Percentiles rank a stretch among this genome's conserved stretches.
These are phyloP conservation scores for Orthosia cruda DNA, from an alignment of 2,888 invertebrate genomes.

Conservation along the genomic window DNA sequence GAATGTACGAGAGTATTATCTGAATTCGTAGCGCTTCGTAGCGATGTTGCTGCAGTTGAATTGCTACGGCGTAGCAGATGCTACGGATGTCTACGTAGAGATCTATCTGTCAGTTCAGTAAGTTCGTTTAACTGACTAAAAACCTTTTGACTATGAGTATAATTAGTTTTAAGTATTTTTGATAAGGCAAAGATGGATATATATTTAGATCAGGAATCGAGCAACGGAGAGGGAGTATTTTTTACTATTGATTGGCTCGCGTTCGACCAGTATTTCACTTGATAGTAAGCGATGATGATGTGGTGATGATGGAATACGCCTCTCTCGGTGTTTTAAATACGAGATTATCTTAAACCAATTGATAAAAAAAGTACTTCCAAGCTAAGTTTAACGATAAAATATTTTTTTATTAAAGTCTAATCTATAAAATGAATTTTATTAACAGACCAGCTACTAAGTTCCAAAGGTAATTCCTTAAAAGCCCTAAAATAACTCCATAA, in stretches of 20 bases:
- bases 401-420: not conserved
- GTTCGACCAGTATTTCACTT: too few species aligned
- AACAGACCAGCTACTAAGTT: not conserved
- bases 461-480: constrained; percentile 13
- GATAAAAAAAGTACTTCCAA: not conserved
- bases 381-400: not conserved
- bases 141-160: not conserved
- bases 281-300: too few species aligned
- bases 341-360: not conserved
- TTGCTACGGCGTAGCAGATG: constrained; percentile 48
- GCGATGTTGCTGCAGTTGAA: constrained; percentile 18
- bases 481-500: constrained; percentile 33
- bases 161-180: too few species aligned
- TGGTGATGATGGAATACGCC: not conserved
- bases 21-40: constrained; percentile 39
- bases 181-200: too few species aligned
- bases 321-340: not conserved
- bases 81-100: constrained; percentile 25
- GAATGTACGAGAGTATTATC: constrained; percentile 10
- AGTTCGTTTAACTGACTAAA: not conserved
- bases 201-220: too few species aligned
- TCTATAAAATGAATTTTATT: constrained; percentile 9
- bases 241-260: too few species aligned
- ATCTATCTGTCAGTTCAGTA: not conserved
- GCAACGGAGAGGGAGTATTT: too few species aligned